Percentiles rank a stretch among this genome's conserved stretches.
Conservation (phyloP, 2,888 invertebrate genomes). For the Sarcophaga carnaria region DNA sequence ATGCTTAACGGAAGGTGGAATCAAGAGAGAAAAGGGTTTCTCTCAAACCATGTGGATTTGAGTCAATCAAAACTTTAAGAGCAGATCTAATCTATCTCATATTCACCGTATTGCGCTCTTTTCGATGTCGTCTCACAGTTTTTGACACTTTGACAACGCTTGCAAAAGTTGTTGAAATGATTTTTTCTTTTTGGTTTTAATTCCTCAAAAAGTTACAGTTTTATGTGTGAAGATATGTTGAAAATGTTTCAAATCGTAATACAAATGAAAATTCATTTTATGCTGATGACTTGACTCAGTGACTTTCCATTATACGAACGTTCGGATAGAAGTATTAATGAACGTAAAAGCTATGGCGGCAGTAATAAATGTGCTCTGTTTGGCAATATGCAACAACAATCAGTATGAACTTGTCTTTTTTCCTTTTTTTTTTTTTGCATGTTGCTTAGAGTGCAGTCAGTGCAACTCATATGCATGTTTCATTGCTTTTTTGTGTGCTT, state of each 20-base stretch:
- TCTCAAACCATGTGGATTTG: too few relatives aligned
- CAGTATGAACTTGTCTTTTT: background rate
- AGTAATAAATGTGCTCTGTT: constrained; percentile 37
- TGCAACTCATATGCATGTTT: constrained; percentile 62
- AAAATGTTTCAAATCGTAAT: background rate
- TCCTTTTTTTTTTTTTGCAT: background rate
- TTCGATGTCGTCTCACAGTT: background rate
- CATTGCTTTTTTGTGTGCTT: background rate
- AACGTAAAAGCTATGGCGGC: constrained; percentile 31
- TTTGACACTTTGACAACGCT: constrained; percentile 58
- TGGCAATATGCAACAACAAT: constrained; percentile 38
- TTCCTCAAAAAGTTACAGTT: constrained; percentile 15
- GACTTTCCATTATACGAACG: background rate
- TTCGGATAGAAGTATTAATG: constrained; percentile 32
- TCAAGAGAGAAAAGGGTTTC: too few relatives aligned
- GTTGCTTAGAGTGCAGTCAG: constrained; percentile 22
- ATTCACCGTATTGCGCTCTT: too few relatives aligned
- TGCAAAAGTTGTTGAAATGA: background rate
- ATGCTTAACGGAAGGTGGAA: too few relatives aligned
- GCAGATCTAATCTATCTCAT: too few relatives aligned
- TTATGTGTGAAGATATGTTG: constrained; percentile 32
- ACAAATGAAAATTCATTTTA: constrained; percentile 67
- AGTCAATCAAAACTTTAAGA: too few relatives aligned
- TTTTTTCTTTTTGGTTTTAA: background rate
- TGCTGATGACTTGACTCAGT: constrained; percentile 55